Base-by-base conservation (phyloP, 2,113 vertebrate genomes). In the Gallinago undulata region DNA sequence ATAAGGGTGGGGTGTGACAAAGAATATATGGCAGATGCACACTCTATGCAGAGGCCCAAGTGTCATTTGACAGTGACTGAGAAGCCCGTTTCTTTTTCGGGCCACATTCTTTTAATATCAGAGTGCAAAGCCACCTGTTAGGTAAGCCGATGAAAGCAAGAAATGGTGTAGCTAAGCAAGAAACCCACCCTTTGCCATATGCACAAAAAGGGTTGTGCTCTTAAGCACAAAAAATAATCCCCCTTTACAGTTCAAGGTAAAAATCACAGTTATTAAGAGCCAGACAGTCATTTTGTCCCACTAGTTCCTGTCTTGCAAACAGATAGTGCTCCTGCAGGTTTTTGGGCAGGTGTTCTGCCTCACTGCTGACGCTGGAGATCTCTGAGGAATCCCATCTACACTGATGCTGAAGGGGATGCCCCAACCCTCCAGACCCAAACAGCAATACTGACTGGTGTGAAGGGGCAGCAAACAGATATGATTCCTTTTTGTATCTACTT, bases 341-440 rank as follows among this genome's bases (percentile, higher is more conserved):
- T 72, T 31, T 0, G 0, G 8, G 21, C 10, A 19, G 45, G 21
- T 2, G 0, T n/a, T 72, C 56, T 83, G 51, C 43, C 63, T 79
- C 3, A 1, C 10, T 63, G 21, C 67, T 2, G 2, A 13, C 60
- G 57, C 69, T 37, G 23, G 21, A 68, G 27, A 11, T 28, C 19
- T 60, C 57, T 8, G 19, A 33, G 25, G 43, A 73, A 50, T 19
- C 13, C 30, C 16, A 43, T 11, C 14, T 18, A 31, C 21, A 7
- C 39, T 37, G 18, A 64, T 30, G 45, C 15, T 1, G 4, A 21
- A n/a, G 18, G 48, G 45, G 25, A 75, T 35, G 39, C 7, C 50
- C 13, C 22, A 72, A 23, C 21, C 24, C 16, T 66, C 48, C 67
- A 62, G 25, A 50, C 10, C 19, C 15, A 62, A 89, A 72, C 21